phyloP scores from a whole-genome alignment of 92 coral and sea anemone genomes.

The Heteractis magnifica region DNA sequence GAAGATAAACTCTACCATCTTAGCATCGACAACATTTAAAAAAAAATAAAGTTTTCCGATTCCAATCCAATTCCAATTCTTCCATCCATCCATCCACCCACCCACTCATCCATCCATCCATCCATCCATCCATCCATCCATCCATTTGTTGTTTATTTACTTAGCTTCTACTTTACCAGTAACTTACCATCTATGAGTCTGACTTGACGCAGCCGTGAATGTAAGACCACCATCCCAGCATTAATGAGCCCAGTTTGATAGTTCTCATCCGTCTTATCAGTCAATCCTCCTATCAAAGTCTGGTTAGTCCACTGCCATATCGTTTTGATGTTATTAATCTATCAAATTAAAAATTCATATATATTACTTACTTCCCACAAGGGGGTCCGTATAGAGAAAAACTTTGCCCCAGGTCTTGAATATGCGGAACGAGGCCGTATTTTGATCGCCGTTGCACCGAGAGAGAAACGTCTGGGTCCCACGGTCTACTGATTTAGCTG shows the following conservation, averaged over 20 bases:
- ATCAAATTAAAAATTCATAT: not conserved
- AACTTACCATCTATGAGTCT: conserved; percentile 51
- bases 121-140: not conserved
- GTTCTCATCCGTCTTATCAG: conserved; percentile 23
- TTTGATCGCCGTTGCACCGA: too few species aligned
- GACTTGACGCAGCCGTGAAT: conserved; percentile 54
- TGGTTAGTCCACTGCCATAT: conserved; percentile 63
- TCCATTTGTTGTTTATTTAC: too few species aligned
- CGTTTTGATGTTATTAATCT: conserved; percentile 40
- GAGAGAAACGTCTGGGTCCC: too few species aligned
- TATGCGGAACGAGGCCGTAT: too few species aligned
- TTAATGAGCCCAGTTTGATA: conserved; percentile 45
- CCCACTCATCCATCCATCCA: not conserved
- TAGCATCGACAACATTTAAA: too few species aligned
- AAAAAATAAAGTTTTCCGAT: too few species aligned
- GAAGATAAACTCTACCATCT: too few species aligned
- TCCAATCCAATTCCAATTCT: too few species aligned
- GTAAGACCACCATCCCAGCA: conserved; percentile 47
- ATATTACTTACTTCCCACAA: not conserved
- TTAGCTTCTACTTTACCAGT: not conserved
- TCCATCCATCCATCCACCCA: not conserved
- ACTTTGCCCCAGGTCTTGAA: too few species aligned
- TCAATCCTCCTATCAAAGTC: conserved; percentile 59
- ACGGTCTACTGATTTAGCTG: too few species aligned
- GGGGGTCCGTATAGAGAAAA: too few species aligned